Conservation (phyloP, 2,888 invertebrate genomes). For the Aspidiotus destructor region DNA sequence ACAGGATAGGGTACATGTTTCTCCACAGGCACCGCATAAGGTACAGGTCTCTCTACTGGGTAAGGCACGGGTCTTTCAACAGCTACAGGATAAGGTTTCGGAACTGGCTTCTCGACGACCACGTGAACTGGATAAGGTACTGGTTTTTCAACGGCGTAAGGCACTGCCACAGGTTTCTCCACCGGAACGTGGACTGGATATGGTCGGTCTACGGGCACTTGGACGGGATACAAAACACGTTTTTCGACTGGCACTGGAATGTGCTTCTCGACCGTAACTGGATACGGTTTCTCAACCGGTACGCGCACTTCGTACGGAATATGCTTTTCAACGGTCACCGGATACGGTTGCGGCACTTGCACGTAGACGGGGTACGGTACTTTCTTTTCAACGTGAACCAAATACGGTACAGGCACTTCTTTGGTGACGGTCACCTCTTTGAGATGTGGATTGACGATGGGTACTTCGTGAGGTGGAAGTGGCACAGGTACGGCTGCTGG, state of each 20-base stretch:
- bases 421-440: constrained; percentile 65
- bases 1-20: constrained; percentile 51
- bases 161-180: constrained; percentile 42
- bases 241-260: constrained; percentile 60
- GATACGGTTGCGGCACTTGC: constrained; percentile 46
- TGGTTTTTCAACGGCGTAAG: constrained; percentile 49
- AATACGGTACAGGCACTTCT: constrained; percentile 63
- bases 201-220: constrained; percentile 49
- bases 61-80: constrained; percentile 40
- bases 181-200: constrained; percentile 57
- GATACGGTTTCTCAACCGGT: constrained; percentile 47
- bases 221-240: constrained; percentile 53
- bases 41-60: constrained; percentile 54
- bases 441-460: constrained; percentile 45
- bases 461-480: background rate
- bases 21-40: constrained; percentile 45
- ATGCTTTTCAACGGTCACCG: constrained; percentile 47
- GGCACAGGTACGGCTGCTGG: background rate
- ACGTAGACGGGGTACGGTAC: constrained; percentile 69
- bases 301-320: constrained; percentile 66
- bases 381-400: constrained; percentile 48
- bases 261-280: constrained; percentile 60
- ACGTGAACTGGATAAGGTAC: constrained; percentile 61
- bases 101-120: constrained; percentile 52
- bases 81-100: constrained; percentile 66